These are phyloP conservation scores for Lordiphosa clarofinis DNA, from an alignment of 1,140 invertebrate genomes.

Conservation along the genomic window DNA sequence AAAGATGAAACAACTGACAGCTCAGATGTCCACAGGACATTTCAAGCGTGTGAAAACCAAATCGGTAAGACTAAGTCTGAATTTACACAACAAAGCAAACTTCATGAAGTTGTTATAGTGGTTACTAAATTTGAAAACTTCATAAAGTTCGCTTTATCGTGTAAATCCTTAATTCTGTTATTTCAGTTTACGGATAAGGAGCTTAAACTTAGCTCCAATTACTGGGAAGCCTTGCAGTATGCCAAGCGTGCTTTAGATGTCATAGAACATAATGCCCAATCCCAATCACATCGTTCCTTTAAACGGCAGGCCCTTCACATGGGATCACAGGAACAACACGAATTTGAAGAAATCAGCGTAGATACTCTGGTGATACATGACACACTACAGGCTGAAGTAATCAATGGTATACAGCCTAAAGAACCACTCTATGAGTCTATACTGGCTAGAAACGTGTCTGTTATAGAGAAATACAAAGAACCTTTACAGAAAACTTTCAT, in stretches of 20 bases:
- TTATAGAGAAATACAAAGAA: slow-evolving; percentile 41
- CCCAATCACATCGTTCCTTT: slow-evolving; percentile 1
- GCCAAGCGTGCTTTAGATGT: slow-evolving; percentile 59
- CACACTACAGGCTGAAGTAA: slow-evolving; percentile 27
- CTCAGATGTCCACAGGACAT: slow-evolving; percentile 6
- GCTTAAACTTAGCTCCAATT: slow-evolving; percentile 47
- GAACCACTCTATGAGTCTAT: slow-evolving; percentile 47
- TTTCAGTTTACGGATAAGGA: slow-evolving; percentile 38
- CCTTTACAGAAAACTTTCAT: slow-evolving; percentile 8
- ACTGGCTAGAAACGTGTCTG: slow-evolving; percentile 49
- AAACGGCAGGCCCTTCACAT: slow-evolving; percentile 21
- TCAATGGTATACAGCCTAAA: slow-evolving; percentile 48
- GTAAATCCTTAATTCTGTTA: neutral
- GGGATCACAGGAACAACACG: slow-evolving; percentile 15
- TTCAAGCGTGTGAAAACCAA: slow-evolving; percentile 52
- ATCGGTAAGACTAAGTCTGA: slow-evolving; percentile 31
- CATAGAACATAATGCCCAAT: slow-evolving; percentile 29
- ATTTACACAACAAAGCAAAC: no score
- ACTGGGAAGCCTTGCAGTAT: slow-evolving; percentile 63
- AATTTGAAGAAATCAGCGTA: slow-evolving; percentile 56
- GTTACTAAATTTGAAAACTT: no score
- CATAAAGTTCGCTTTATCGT: no score
- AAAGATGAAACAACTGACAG: slow-evolving; percentile 24
- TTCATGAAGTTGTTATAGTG: no score
- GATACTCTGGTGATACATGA: slow-evolving; percentile 49